A percentile compares a stretch with the other conserved stretches of the same genome.
Conservation (phyloP, 92 coral and sea anemone genomes). For the Parazoanthus atlanticus region DNA sequence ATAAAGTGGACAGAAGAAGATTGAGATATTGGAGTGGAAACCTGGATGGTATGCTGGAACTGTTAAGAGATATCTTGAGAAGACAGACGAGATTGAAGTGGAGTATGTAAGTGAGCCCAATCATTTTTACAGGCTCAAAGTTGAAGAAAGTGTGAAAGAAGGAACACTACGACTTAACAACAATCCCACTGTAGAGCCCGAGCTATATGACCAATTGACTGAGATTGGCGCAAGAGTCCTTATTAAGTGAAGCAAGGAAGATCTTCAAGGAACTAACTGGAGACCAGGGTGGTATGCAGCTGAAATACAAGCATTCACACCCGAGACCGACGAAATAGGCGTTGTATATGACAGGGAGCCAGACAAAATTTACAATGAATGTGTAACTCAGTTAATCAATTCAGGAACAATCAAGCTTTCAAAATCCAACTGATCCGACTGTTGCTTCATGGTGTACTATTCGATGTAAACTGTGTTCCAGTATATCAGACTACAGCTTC, state of each 20-base stretch:
- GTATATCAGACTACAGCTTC: not conserved
- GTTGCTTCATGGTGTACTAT: not conserved
- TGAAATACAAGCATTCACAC: conserved; percentile 58
- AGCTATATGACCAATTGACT: conserved; percentile 50
- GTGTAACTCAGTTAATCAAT: conserved; percentile 37
- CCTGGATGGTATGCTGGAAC: conserved; percentile 54
- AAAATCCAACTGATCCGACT: conserved; percentile 23
- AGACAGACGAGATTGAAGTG: conserved; percentile 17
- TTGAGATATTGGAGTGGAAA: conserved; percentile 35
- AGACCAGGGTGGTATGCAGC: conserved; percentile 62
- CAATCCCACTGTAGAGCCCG: conserved; percentile 9
- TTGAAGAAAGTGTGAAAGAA: conserved; percentile 41
- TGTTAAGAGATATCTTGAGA: conserved; percentile 7
- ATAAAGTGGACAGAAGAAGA: conserved; percentile 48
- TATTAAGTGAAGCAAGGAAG: conserved; percentile 48
- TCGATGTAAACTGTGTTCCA: conserved; percentile 13
- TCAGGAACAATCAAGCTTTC: conserved; percentile 40
- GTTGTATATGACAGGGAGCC: conserved; percentile 44
- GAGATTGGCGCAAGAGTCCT: conserved; percentile 50
- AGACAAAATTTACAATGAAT: conserved; percentile 39
- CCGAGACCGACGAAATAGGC: conserved; percentile 43
- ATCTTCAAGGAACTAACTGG: conserved; percentile 45
- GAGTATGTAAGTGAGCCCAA: conserved; percentile 44
- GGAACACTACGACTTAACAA: conserved; percentile 46
- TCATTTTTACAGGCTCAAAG: conserved; percentile 24